Evolutionary conservation across 1,140 invertebrate genomes (phyloP).

Genomic region (Penaeus chinensis): DNA sequence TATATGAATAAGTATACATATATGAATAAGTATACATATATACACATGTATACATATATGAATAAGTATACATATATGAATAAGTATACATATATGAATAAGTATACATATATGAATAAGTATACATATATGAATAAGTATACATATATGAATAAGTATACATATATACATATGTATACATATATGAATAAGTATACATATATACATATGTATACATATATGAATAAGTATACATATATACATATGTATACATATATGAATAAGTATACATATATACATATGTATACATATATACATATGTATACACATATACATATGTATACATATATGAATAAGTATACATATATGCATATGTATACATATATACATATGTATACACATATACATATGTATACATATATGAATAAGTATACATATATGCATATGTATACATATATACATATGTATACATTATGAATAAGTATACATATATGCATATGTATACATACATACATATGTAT

Average conservation of each 20-base stretch:
- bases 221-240: no score
- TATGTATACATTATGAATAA: no score
- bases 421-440: no score
- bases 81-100: conserved; percentile 6
- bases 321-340: neutral
- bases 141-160: neutral
- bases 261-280: no score
- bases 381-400: no score
- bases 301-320: neutral
- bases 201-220: no score
- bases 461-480: no score
- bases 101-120: neutral
- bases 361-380: no score
- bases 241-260: no score
- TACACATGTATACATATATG: neutral
- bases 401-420: no score
- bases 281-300: neutral
- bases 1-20: neutral
- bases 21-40: neutral
- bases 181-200: neutral
- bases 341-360: neutral
- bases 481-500: neutral
- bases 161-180: neutral
- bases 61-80: conserved; percentile 6
- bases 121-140: neutral